phyloP scores from a whole-genome alignment of 2,888 invertebrate genomes.

The Thymelicus lineola region DNA sequence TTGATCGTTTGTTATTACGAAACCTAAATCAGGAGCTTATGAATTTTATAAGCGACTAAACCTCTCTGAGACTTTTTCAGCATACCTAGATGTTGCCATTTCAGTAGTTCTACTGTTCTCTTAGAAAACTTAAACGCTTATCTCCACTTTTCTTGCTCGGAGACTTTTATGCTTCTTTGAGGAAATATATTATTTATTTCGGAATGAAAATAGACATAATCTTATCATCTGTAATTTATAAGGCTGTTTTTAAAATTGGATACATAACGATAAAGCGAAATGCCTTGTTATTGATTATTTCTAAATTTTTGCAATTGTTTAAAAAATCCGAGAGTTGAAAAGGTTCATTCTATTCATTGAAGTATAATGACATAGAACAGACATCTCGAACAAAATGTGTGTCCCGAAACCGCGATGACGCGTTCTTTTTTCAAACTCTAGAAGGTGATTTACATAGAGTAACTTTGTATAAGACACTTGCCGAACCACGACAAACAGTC shows the following conservation, averaged over 20 bases:
- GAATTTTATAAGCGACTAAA: slow-evolving; percentile 35
- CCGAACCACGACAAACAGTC: no score
- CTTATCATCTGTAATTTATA: slow-evolving; percentile 1
- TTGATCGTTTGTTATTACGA: not conserved
- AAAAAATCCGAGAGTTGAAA: no score
- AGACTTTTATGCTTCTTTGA: slow-evolving; percentile 26
- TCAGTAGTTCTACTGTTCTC: slow-evolving; percentile 29
- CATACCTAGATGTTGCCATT: slow-evolving; percentile 33
- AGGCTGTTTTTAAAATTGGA: not conserved
- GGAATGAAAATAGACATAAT: slow-evolving; percentile 42
- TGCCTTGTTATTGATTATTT: slow-evolving; percentile 30
- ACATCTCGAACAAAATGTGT: no score
- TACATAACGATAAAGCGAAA: not conserved
- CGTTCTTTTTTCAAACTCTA: no score
- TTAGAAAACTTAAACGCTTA: slow-evolving; percentile 31
- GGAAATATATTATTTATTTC: slow-evolving; percentile 31
- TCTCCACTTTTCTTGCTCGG: slow-evolving; percentile 26
- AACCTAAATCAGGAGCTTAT: slow-evolving; percentile 27
- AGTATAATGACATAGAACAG: no score
- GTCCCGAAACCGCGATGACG: no score
- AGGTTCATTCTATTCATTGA: no score
- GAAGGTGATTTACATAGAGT: no score
- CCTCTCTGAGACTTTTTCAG: slow-evolving; percentile 31
- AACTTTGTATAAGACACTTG: no score
- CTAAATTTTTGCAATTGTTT: no score